Evolutionary conservation across 2,888 invertebrate species (phyloP), one percentile per base, ranked within the genome.

Genomic region (Campoplex capitator): DNA sequence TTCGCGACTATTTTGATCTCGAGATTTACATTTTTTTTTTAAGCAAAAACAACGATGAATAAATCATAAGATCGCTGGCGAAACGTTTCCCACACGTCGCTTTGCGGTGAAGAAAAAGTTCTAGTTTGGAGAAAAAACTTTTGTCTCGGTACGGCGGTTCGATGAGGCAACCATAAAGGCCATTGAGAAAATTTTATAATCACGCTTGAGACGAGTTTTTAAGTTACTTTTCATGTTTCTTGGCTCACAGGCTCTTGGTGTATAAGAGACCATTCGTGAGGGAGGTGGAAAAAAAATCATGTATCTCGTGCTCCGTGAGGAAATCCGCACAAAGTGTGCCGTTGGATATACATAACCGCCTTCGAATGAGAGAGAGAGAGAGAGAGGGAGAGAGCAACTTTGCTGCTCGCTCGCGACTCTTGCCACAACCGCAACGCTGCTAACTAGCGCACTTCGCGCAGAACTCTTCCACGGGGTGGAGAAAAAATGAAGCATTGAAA

Each of bases 221-320:
- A 88, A 89, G 88, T 89, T 89, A 75, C 77, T 87, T 89, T 87
- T 67, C 87, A 48, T 86, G 83, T 86, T 88, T 86, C 76, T 84
- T 82, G 78, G 75, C 78, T 79, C 77, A 62, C 77, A 78, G 56
- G 51, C 73, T 62, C 62, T 82, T 35, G 35, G 48, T 42, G 68
- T 68, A 71, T 54, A 45, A 67, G 51, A 51, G 42, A 28, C 16
- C 18, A 35, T 74, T 79, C 67, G 45, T 13, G 54, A 80, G 35
- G 76, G 38, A n/a, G 73, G 42, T 28, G 23, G 1, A 38, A 65
- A 67, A 18, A 62, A 76, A 62, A 45, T 51, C 56, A 28, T 75
- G 58, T 45, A 86, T 76, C 84, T 75, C 65, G 54, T 28, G 71
- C 70, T n/a, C 70, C 9, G 73, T 68, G 71, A 65, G 16, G 32